Conservation (phyloP, 2,113 vertebrate species). For the Puffinus mauretanicus region DNA sequence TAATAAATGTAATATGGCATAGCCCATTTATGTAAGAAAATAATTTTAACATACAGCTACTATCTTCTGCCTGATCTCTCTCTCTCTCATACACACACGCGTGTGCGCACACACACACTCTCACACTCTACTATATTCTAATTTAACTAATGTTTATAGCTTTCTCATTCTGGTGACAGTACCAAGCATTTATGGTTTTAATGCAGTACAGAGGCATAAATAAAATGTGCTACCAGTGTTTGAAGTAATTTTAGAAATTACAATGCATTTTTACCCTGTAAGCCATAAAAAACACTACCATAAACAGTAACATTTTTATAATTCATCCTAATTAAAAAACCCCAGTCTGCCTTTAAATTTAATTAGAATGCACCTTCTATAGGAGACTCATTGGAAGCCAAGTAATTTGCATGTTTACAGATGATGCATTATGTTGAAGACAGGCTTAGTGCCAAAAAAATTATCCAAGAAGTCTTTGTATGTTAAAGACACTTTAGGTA, state of each 20-base stretch:
- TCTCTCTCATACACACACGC: rapidly evolving
- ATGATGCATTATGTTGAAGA: conserved; percentile 11
- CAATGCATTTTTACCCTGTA: conserved; percentile 13
- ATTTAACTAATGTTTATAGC: background rate
- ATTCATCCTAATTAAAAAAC: conserved; percentile 59
- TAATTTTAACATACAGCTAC: background rate
- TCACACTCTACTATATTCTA: background rate
- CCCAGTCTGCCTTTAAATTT: conserved; percentile 52
- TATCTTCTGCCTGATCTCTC: background rate
- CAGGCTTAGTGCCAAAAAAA: background rate
- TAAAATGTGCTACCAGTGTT: background rate
- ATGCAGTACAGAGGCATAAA: conserved; percentile 3
- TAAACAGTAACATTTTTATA: conserved; percentile 52
- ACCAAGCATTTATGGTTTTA: background rate
- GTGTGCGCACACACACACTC: rapidly evolving
- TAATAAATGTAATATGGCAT: background rate
- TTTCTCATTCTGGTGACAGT: conserved; percentile 11
- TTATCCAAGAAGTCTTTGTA: background rate
- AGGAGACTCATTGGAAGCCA: conserved; percentile 6
- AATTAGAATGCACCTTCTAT: conserved; percentile 60
- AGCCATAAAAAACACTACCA: conserved; percentile 22
- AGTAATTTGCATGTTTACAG: conserved; percentile 51
- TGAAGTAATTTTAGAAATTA: conserved; percentile 38
- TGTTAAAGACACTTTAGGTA: conserved; percentile 1
- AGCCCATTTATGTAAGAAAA: background rate